Base-by-base conservation (phyloP, 2,888 invertebrate genomes). In the Sinentomon sp. region DNA sequence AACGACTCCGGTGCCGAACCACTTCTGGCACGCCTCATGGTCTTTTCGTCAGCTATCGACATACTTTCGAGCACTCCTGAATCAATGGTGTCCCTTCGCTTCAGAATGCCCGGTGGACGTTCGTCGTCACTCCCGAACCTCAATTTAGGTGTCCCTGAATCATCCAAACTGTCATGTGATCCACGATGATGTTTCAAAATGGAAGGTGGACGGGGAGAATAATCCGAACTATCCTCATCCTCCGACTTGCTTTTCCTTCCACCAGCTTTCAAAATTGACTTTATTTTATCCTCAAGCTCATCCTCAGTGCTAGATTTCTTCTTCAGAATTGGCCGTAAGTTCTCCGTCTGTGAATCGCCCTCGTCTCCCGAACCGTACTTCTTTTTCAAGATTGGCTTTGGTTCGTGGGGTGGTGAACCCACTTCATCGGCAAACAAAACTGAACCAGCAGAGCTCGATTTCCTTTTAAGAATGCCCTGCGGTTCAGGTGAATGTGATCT, bases 381-480 rank as follows among this genome's bases (percentile, higher is more conserved):
- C 54, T 76, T 73, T 54, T 80, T 80, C 9, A 80, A 55, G 44
- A 80, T 80, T 3, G 78, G 77, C 44, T 68, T 63, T 1, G 75
- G 67, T 2, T 50, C n/a, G n/a, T n/a, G n/a, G n/a, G n/a, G n/a
- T n/a, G n/a, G n/a, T n/a, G n/a, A n/a, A n/a, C n/a, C n/a, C n/a
- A n/a, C n/a, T n/a, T n/a, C n/a, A n/a, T n/a, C n/a, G n/a, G n/a
- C n/a, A n/a, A n/a, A n/a, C n/a, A n/a, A n/a, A n/a, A n/a, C n/a
- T n/a, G n/a, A n/a, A n/a, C n/a, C n/a, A n/a, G n/a, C n/a, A 16
- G 41, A 57, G 28, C 65, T 66, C 41, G 65, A 58, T 53, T 68
- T 70, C 35, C 71, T 57, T 52, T 74, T 74, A 20, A 74, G 50
- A 43, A 74, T 74, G 16, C 64, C 62, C 59, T 63, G 64, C 22